Base-by-base conservation (phyloP, 2,113 vertebrate genomes). In the Coracopsis vasa region DNA sequence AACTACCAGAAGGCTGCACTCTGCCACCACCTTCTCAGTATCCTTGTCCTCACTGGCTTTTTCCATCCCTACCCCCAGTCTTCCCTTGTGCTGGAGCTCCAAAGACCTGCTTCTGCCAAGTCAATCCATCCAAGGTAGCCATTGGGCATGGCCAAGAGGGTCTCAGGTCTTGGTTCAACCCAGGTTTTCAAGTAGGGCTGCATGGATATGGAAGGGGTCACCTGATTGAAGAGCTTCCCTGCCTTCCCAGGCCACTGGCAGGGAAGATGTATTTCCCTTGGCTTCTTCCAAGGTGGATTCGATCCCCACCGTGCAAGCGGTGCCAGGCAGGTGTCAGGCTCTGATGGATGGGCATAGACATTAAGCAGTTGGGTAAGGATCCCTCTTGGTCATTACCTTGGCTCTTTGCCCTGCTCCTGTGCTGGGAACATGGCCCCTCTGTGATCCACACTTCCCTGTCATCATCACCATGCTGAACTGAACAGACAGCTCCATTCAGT, bases 241-340 rank as follows among this genome's bases (percentile, higher is more conserved):
- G 48, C 17, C 18, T 62, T 67, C 27, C 25, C 53, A 65, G 8
- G 41, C 39, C 7, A 2, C 64, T 69, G 23, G 24, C 1, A 1
- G n/a, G 45, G 48, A 77, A 80, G n/a, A n/a, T 48, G 8, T 4
- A 10, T 86, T 94, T 64, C 45, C 66, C 31, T 56, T 12, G 28
- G 28, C 35, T 65, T 78, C 47, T 39, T 73, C 33, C 5, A 3
- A 29, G 91, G 25, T 12, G 4, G 19, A 66, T 92, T 80, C 2
- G 2, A 14, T 80, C 33, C 67, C 50, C 1, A 1, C 9, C 0
- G 1, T 17, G 17, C 0, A 3, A 48, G 25, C 12, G 47, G 69
- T 94, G 91, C 88, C 80, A 89, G 89, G 69, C 20, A 25, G 62
- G 50, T 88, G 94, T 66, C 81, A 88, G 70, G 53, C 74, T 71